phyloP scores from a whole-genome alignment of 2,113 vertebrate genomes.

The Sturnira hondurensis region DNA sequence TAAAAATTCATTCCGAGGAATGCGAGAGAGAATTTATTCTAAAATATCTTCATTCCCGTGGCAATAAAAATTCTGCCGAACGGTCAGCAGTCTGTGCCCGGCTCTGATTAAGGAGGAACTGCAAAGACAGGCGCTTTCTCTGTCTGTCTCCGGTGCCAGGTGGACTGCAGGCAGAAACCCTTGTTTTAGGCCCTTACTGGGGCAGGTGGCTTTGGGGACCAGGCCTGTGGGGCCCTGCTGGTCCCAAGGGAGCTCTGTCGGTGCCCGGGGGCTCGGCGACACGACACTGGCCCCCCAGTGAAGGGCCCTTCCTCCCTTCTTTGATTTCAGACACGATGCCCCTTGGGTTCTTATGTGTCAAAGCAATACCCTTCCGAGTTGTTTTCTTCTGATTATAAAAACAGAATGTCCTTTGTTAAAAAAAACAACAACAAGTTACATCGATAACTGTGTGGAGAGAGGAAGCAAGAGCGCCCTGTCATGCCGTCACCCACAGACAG shows the following conservation, averaged over 20 bases:
- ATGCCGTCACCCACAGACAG: not conserved
- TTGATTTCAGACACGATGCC: not conserved
- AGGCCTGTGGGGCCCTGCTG: not conserved
- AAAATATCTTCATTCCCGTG: constrained; percentile 46
- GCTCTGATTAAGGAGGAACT: constrained; percentile 43
- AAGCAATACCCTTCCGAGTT: not conserved
- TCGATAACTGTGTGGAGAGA: not conserved
- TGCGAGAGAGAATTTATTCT: constrained; percentile 46
- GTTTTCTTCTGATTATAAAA: not conserved
- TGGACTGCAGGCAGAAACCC: not conserved
- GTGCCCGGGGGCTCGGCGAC: not conserved
- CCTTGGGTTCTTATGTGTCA: not conserved
- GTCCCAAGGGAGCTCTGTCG: not conserved
- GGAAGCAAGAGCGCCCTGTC: not conserved
- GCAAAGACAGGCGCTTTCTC: not conserved
- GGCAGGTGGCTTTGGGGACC: not conserved
- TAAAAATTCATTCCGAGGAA: constrained; percentile 55
- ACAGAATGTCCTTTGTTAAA: not conserved
- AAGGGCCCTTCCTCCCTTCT: not conserved
- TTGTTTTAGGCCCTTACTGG: not conserved
- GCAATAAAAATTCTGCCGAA: constrained; percentile 55
- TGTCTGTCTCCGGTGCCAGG: not conserved
- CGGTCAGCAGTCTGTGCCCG: not conserved
- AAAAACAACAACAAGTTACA: not conserved
- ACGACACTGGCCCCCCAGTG: fast-evolving